Evolutionary conservation across 2,888 invertebrate species (phyloP).

Genomic region (Acanthacorydalis orientalis): DNA sequence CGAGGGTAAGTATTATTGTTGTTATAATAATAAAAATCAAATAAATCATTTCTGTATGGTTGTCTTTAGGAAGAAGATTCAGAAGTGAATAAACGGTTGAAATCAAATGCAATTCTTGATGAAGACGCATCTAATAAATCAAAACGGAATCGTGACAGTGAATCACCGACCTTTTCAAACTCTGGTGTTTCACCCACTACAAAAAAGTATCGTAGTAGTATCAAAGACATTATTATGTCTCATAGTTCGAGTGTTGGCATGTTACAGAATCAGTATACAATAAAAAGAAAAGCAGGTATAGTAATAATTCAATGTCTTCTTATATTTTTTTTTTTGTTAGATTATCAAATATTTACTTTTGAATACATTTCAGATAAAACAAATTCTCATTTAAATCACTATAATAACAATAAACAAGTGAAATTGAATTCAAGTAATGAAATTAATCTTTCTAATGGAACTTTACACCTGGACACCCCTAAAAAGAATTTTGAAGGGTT

Average conservation of each 20-base stretch:
- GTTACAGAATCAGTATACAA: not conserved
- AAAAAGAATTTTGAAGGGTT: too few species aligned
- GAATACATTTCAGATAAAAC: too few species aligned
- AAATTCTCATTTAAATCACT: too few species aligned
- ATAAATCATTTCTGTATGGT: not conserved
- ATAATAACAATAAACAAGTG: too few species aligned
- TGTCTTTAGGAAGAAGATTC: constrained; percentile 7
- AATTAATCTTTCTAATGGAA: too few species aligned
- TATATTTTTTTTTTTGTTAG: too few species aligned
- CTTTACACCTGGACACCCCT: too few species aligned
- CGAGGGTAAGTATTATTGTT: constrained; percentile 18
- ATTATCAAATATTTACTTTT: too few species aligned
- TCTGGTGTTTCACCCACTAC: not conserved
- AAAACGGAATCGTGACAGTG: constrained; percentile 1
- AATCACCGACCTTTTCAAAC: not conserved
- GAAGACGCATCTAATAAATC: not conserved
- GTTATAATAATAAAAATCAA: too few species aligned
- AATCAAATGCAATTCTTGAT: constrained; percentile 4
- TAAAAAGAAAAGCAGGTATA: constrained; percentile 5
- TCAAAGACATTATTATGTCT: not conserved
- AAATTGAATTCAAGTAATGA: too few species aligned
- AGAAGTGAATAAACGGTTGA: constrained; percentile 8
- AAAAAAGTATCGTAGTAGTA: not conserved
- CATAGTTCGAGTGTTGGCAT: not conserved
- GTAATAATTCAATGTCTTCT: too few species aligned